phyloP scores from a whole-genome alignment of 1,140 invertebrate species.

The Scylla paramamosain region DNA sequence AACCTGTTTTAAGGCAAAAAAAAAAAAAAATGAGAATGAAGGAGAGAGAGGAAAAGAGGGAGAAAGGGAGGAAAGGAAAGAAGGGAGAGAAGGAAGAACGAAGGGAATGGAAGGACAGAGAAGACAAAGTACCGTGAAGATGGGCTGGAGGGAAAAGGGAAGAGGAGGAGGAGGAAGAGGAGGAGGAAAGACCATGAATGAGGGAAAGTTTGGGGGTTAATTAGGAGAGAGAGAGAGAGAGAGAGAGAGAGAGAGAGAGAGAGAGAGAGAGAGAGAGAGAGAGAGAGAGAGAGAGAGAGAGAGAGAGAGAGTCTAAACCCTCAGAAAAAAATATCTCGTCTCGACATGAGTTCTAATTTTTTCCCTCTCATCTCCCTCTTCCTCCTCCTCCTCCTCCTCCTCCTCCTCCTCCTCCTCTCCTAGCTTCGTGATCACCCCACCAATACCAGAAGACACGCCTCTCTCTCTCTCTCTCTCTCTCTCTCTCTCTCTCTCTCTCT shows the following conservation, averaged over 20 bases:
- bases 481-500: constrained; percentile 29
- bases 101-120: background rate
- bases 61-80: background rate
- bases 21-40: background rate
- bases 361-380: too few relatives aligned
- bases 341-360: too few relatives aligned
- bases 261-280: constrained; percentile 37
- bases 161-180: background rate
- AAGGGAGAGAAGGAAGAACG: background rate
- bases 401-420: too few relatives aligned
- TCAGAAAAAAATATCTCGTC: too few relatives aligned
- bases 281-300: constrained; percentile 37
- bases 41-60: background rate
- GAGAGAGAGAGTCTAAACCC: background rate
- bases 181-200: background rate
- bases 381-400: too few relatives aligned
- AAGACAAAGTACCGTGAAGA: background rate
- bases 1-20: too few relatives aligned
- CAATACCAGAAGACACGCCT: background rate
- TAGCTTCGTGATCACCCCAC: too few relatives aligned
- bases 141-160: background rate
- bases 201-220: background rate
- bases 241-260: constrained; percentile 41
- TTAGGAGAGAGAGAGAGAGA: constrained; percentile 22
- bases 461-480: constrained; percentile 29